Percentiles rank a stretch among this genome's conserved stretches.
phyloP scores from a whole-genome alignment of 2,113 vertebrate genomes.

The Antigone vipio region DNA sequence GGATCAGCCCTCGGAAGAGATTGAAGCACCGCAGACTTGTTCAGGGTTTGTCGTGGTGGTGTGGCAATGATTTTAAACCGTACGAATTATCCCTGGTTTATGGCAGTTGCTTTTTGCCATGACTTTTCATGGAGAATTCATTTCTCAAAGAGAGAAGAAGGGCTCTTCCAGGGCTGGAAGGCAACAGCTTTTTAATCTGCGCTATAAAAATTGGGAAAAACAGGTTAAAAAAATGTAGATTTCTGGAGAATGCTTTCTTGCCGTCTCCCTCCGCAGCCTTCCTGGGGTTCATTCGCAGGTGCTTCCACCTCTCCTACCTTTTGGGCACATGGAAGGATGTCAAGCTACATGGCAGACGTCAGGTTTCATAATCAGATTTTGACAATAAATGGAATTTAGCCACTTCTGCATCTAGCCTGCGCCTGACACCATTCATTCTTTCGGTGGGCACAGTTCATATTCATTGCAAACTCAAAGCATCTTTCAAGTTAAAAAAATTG shows the following conservation, averaged over 20 bases:
- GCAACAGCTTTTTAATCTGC: neutral
- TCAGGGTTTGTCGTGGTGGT: neutral
- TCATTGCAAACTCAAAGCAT: slow-evolving; percentile 74
- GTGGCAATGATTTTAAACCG: neutral
- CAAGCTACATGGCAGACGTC: slow-evolving; percentile 25
- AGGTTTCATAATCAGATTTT: slow-evolving; percentile 77
- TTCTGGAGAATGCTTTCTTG: neutral
- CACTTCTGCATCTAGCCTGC: slow-evolving; percentile 53
- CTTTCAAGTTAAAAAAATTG: slow-evolving; percentile 77
- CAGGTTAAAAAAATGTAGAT: neutral
- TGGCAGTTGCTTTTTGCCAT: neutral
- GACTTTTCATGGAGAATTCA: neutral
- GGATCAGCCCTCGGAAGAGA: neutral
- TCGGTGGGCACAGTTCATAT: slow-evolving; percentile 68
- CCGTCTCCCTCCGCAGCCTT: neutral
- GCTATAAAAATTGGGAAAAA: neutral
- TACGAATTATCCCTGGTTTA: neutral
- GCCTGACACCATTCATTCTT: slow-evolving; percentile 66
- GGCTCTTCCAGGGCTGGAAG: neutral
- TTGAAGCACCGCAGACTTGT: neutral
- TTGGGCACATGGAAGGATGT: slow-evolving; percentile 30
- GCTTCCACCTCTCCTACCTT: slow-evolving; percentile 27
- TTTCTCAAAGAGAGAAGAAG: neutral
- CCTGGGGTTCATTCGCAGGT: slow-evolving; percentile 18
- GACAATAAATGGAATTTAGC: slow-evolving; percentile 72